A percentile compares a stretch with the other conserved stretches of the same genome.
Evolutionary conservation across 1,140 invertebrate species (phyloP).

Genomic region (Drusus annulatus): DNA sequence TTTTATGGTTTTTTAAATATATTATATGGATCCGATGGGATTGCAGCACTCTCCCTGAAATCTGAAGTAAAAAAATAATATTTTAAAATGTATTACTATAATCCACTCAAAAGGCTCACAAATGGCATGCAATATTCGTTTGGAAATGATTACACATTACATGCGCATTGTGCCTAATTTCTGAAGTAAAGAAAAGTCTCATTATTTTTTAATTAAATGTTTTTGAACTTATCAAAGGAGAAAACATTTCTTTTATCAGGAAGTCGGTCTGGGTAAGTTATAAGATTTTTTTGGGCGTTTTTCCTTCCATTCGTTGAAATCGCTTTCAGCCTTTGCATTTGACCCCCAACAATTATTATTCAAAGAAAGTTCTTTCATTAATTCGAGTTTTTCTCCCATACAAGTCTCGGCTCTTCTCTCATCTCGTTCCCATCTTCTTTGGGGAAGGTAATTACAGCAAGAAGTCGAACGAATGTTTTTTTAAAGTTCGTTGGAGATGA

Average conservation of each 20-base stretch:
- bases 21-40: too few species aligned
- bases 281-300: conserved; percentile 23
- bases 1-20: too few species aligned
- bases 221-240: conserved; percentile 28
- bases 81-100: too few species aligned
- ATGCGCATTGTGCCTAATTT: neutral
- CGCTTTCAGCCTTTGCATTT: conserved; percentile 30
- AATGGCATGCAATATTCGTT: neutral
- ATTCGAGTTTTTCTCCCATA: conserved; percentile 40
- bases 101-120: too few species aligned
- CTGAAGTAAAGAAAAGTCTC: conserved; percentile 8
- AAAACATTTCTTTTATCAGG: neutral
- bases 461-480: conserved; percentile 36
- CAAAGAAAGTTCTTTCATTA: conserved; percentile 42
- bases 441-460: conserved; percentile 28
- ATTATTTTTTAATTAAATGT: conserved; percentile 40
- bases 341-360: conserved; percentile 40
- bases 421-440: too few species aligned
- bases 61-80: too few species aligned
- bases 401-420: neutral
- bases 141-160: conserved; percentile 2
- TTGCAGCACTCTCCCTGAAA: too few species aligned
- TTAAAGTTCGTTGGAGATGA: conserved; percentile 26
- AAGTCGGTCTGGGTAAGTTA: neutral
- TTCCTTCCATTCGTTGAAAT: neutral